Evolutionary conservation across 1,140 invertebrate genomes (phyloP).

Genomic region (Tribolium madens): DNA sequence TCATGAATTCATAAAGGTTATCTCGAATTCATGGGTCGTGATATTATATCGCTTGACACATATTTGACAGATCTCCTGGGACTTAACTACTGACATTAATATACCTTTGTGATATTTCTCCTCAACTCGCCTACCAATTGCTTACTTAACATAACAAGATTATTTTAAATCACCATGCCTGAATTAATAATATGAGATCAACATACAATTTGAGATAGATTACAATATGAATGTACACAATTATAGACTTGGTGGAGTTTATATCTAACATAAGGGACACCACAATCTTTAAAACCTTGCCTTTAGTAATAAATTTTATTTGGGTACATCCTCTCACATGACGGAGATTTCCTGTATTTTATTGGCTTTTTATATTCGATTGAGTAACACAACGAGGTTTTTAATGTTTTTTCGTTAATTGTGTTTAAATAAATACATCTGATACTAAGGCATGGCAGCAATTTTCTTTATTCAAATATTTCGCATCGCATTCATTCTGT

Average conservation of each 20-base stretch:
- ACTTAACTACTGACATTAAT: conserved; percentile 34
- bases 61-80: conserved; percentile 41
- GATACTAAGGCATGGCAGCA: neutral
- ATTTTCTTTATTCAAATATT: neutral
- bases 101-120: conserved; percentile 19
- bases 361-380: neutral
- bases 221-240: conserved; percentile 12
- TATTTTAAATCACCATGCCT: conserved; percentile 12
- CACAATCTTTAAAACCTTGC: neutral
- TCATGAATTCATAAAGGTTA: conserved; percentile 39
- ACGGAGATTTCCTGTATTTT: conserved; percentile 6
- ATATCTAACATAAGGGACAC: neutral
- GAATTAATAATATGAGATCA: neutral
- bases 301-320: neutral
- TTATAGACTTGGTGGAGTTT: neutral
- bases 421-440: neutral
- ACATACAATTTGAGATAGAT: neutral
- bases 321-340: neutral
- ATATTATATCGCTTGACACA: conserved; percentile 41
- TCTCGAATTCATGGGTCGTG: conserved; percentile 36
- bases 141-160: conserved; percentile 1
- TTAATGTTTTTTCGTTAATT: neutral
- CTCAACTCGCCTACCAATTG: neutral
- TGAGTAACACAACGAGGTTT: neutral
- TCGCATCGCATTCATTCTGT: neutral